These are phyloP conservation scores for Rhamphomyia laevipes DNA, from an alignment of 2,888 invertebrate species.

Conservation along the genomic window DNA sequence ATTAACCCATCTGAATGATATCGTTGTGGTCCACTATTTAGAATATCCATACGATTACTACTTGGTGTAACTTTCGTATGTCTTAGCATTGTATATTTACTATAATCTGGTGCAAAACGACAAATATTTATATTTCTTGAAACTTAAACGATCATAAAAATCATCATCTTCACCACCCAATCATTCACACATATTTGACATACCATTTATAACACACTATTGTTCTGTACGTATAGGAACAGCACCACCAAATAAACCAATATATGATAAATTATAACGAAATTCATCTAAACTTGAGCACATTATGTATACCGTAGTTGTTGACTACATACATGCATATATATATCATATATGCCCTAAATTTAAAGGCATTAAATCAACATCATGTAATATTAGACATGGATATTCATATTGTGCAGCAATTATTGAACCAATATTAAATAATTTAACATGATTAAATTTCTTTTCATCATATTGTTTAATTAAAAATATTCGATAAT, in stretches of 20 bases:
- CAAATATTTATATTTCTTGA: conserved; percentile 43
- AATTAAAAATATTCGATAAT: conserved; percentile 76
- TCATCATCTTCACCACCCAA: conserved; percentile 76
- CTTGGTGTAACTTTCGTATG: conserved; percentile 50
- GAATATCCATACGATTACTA: conserved; percentile 39
- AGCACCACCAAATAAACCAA: conserved; percentile 69
- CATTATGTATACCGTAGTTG: conserved; percentile 81
- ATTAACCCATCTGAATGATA: conserved; percentile 51
- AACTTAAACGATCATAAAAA: conserved; percentile 48
- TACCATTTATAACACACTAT: conserved; percentile 67
- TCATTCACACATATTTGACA: conserved; percentile 67
- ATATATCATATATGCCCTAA: conserved; percentile 71
- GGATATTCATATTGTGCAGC: conserved; percentile 61
- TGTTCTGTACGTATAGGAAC: conserved; percentile 63
- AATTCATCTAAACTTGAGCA: conserved; percentile 75
- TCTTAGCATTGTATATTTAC: conserved; percentile 55
- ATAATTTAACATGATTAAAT: conserved; percentile 78
- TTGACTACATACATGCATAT: conserved; percentile 70
- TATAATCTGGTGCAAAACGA: conserved; percentile 54
- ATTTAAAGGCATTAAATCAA: conserved; percentile 74
- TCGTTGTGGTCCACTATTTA: conserved; percentile 39
- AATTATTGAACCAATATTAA: conserved; percentile 75
- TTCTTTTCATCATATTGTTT: conserved; percentile 68
- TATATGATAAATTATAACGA: conserved; percentile 64
- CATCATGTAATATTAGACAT: conserved; percentile 82